These are phyloP conservation scores for Coelopa pilipes DNA, from an alignment of 2,888 invertebrate genomes.

Conservation along the genomic window DNA sequence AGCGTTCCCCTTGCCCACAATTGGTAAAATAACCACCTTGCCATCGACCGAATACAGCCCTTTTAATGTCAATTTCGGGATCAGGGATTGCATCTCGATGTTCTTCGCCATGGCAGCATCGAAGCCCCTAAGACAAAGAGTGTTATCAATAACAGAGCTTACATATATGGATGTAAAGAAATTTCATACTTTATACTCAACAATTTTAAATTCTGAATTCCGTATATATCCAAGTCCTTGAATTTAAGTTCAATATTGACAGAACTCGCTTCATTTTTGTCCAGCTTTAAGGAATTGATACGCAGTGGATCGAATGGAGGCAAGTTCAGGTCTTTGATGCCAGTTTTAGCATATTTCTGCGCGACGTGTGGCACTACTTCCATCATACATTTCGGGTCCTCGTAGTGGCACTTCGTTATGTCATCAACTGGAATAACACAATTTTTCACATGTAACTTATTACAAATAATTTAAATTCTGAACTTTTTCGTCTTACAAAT, in stretches of 20 bases:
- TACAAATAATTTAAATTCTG: neutral
- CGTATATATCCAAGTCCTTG: conserved; percentile 54
- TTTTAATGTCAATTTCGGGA: conserved; percentile 51
- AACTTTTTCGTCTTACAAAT: neutral
- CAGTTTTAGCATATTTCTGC: conserved; percentile 46
- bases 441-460: neutral
- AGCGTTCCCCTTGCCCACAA: conserved; percentile 55
- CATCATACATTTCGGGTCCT: conserved; percentile 49
- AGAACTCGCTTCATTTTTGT: conserved; percentile 57
- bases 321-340: conserved; percentile 56
- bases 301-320: conserved; percentile 59
- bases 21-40: conserved; percentile 57
- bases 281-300: conserved; percentile 54
- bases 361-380: conserved; percentile 47
- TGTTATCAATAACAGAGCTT: no score
- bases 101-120: conserved; percentile 45
- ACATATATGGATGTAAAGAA: no score
- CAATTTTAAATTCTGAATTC: conserved; percentile 49
- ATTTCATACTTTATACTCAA: conserved; percentile 49
- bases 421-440: conserved; percentile 42
- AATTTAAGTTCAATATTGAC: conserved; percentile 61
- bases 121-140: conserved; percentile 50
- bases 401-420: conserved; percentile 49
- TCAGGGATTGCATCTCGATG: conserved; percentile 47
- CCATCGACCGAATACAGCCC: conserved; percentile 60